Base-by-base conservation (phyloP, 2,113 vertebrate genomes). In the Ophiodon elongatus region DNA sequence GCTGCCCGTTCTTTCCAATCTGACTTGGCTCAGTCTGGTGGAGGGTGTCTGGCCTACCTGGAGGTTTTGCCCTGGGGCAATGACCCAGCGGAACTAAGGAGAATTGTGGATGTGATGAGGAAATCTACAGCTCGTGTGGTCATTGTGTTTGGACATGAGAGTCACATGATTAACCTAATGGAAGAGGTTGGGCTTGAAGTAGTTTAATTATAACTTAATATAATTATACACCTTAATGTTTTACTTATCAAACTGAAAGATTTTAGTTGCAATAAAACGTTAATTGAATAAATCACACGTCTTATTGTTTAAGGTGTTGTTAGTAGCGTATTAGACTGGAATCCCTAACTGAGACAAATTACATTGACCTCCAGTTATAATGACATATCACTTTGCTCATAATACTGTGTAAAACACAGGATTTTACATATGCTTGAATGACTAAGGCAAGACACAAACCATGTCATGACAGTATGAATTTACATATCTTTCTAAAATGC, bases 101-200 rank as follows among this genome's bases (percentile, higher is more conserved):
- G 69, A 41, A 95, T 95, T n/a, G 91, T 94, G 25, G 21, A 66
- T 6, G 64, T 90, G 14, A 93, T 95, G 31, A 84, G 80, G 68
- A 62, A 21, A 76, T 91, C 90, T 8, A 83, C 79, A 47, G 86
- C 88, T 66, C 57, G n/a, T 25, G 90, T 91, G 25, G 80, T 91
- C 59, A 85, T 91, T 52, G 90, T 80, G 10, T 91, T 91, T 79
- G 86, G 82, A 31, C 88, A 91, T 19, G 78, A 86, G 25, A 85
- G 69, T 31, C 85, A 89, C 59, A 78, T 94, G 82, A 74, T 94
- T 67, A 69, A 89, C 15, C 77, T 89, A 1, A 77, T 84, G 65
- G 50, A 68, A 78, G 75, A 78, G 75, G 75, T 78, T 45, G 4
- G 35, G 4, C 4, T 37, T 7, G 1, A 63, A 83, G 73, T 33